Base-by-base conservation (phyloP, 23 tunicate genomes). In the Diplosoma virens region DNA sequence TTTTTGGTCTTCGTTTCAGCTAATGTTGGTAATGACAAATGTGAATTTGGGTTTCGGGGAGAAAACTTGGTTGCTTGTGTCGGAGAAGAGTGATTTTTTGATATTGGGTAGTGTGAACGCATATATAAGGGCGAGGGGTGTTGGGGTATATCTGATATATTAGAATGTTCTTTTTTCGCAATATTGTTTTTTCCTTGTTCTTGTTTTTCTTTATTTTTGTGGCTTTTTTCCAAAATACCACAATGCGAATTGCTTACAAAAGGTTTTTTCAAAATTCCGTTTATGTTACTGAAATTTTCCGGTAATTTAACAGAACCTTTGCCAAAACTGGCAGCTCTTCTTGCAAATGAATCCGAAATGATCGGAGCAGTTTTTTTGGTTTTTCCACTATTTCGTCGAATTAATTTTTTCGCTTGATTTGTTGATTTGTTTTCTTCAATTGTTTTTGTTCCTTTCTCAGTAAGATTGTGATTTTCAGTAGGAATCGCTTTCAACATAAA, bases 321-420 rank as follows among this genome's bases (percentile, higher is more conserved):
- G 24, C 87, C 87, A 26, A 82, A 82, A 37, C 87, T 82, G 66
- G 59, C 50, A 11, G 73, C 81, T 25, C 81, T 33, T 64, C 60
- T 61, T 9, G 67, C 58, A 36, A 74, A 74, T 0, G 14, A 6
- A 2, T 79, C 84, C 1, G 34, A 35, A 9, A 26, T 7, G 3
- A 9, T 3, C 14, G 17, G 60, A 3, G 18, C 60, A 17, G 80
- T 30, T 4, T 81, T 32, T 35, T 67, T 67, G 52, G 16, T 67
- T 23, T 84, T 58, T 31, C 86, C 83, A 59, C 87, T 89, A 84
- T 89, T 89, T n/a, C 96, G 66, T 35, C 96, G 58, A 30, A 81
- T 71, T 9, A 89, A 75, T 59, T 77, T 77, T 3, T 82, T 82
- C 32, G 77, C n/a, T n/a, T n/a, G n/a, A n/a, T n/a, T n/a, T n/a